Conservation (phyloP, 2,113 vertebrate genomes). For the Atlantisia rogersi region DNA sequence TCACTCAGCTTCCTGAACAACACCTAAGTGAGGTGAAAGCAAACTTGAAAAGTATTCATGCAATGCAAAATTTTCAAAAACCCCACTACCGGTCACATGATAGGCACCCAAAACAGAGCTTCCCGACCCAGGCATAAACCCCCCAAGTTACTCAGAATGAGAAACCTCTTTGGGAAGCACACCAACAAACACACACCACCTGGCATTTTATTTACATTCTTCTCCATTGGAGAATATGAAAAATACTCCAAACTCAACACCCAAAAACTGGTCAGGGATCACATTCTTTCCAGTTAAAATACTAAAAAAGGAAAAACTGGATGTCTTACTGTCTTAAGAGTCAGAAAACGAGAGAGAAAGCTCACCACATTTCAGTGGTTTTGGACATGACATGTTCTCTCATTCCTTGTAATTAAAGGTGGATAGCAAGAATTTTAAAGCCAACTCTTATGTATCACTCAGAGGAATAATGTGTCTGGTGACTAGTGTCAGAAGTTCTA, state of each 20-base stretch:
- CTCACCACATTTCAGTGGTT: background rate
- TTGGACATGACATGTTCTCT: background rate
- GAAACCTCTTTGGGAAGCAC: background rate
- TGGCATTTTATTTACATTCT: background rate
- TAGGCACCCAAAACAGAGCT: background rate
- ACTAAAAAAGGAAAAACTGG: background rate
- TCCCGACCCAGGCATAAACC: background rate
- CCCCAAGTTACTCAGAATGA: background rate
- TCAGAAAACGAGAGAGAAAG: background rate
- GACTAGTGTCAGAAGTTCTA: background rate
- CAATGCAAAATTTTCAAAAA: background rate
- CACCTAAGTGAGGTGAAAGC: background rate
- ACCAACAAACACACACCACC: background rate
- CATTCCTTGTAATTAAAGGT: background rate
- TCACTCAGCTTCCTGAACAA: background rate
- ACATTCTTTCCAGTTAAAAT: background rate
- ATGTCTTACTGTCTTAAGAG: background rate
- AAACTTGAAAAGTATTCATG: background rate
- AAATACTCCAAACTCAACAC: background rate
- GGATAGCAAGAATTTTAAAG: background rate
- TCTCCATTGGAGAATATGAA: background rate
- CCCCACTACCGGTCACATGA: accelerated
- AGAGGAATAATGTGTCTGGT: background rate
- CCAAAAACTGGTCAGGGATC: background rate
- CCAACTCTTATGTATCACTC: background rate